Conservation (phyloP, 2,888 invertebrate genomes). For the Polydrusus tereticollis region DNA sequence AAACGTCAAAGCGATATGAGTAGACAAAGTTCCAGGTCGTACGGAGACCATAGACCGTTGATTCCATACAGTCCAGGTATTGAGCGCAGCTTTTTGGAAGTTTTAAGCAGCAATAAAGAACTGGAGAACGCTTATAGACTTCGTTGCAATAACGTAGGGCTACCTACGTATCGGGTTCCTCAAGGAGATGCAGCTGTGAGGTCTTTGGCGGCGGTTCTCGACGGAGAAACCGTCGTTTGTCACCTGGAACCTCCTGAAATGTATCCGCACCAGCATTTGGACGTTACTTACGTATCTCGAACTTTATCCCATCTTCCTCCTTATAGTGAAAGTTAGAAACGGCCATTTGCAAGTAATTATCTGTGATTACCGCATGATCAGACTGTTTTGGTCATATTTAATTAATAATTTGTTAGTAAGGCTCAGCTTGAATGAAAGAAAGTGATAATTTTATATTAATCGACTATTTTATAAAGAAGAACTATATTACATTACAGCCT, state of each 20-base stretch:
- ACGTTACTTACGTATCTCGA: conserved; percentile 68
- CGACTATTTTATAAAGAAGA: conserved; percentile 66
- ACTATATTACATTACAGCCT: conserved; percentile 63
- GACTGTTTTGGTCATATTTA: conserved; percentile 58
- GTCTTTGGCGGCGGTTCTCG: conserved; percentile 82
- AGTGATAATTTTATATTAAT: conserved; percentile 67
- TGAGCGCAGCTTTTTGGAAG: conserved; percentile 69
- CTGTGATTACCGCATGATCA: conserved; percentile 68
- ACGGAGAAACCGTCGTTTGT: conserved; percentile 89
- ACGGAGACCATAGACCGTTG: conserved; percentile 85
- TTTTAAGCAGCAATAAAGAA: conserved; percentile 60
- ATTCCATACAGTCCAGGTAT: conserved; percentile 82
- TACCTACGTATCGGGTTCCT: conserved; percentile 69
- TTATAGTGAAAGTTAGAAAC: conserved; percentile 74
- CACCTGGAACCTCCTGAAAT: conserved; percentile 81
- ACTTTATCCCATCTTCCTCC: conserved; percentile 71
- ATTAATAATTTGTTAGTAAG: conserved; percentile 58
- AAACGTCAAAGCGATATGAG: conserved; percentile 81
- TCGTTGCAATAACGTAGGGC: conserved; percentile 68
- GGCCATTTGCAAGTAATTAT: conserved; percentile 68
- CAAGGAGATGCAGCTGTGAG: conserved; percentile 72
- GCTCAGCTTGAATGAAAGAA: conserved; percentile 66
- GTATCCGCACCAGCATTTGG: conserved; percentile 64
- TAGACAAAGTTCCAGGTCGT: conserved; percentile 79
- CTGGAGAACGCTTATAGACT: conserved; percentile 55